Evolutionary conservation across 2,113 vertebrate genomes (phyloP), one percentile per base, ranked within the genome.

Genomic region (Syrrhaptes paradoxus): DNA sequence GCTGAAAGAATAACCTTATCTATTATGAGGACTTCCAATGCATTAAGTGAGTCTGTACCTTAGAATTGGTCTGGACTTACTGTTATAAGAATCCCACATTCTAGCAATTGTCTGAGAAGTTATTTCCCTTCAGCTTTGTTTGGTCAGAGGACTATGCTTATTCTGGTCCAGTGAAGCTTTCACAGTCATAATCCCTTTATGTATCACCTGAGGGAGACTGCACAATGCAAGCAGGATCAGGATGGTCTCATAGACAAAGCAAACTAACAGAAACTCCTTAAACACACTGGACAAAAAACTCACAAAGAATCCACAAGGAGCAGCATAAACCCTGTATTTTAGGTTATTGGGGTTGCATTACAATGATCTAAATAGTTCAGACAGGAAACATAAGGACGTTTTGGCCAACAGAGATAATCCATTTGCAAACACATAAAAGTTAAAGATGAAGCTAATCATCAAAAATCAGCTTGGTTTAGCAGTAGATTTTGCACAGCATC

Each of bases 221-320:
- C 74, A 83, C 4, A 62, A 46, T 4, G 3, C 0, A 0, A 61
- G 22, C 9, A 73, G 38, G 48, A 26, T 65, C 0, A 2, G 7
- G 17, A 88, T 17, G 20, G 29, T 65, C 16, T 79, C 55, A 16
- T 20, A 41, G 36, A 52, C 11, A 43, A 62, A 82, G n/a, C 20
- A 89, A 90, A 63, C 21, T 13, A 57, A 65, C 17, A 83, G 28
- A 67, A 95, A 74, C 1, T 34, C 24, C 36, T 62, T 13, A 45
- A 95, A 82, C 11, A 28, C 3, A 3, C 9, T 73, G 28, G 14
- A 4, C 29, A 68, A 81, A 90, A 82, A 61, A 4, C 4, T 38
- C 14, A 45, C 6, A 11, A 83, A 54, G 16, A 63, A 36, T 55
- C 20, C 12, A 61, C 48, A 90, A 67, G 13, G 4, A 80, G 6